phyloP scores from a whole-genome alignment of 2,888 invertebrate species.

The Macrostomum cliftonense region DNA sequence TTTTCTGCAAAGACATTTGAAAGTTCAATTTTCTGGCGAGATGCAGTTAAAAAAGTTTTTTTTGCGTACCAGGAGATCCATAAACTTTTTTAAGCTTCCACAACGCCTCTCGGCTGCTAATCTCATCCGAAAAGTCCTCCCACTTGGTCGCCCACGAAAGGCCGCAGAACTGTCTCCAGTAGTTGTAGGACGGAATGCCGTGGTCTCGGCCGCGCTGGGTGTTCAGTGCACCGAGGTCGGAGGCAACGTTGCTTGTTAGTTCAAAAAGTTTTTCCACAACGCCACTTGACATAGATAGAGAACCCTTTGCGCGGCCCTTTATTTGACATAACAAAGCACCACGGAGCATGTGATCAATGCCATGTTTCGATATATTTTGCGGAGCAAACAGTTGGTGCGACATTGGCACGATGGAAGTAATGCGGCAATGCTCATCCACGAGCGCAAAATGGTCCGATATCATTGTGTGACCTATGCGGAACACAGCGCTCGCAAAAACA shows the following conservation, averaged over 20 bases:
- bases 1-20: too few relatives aligned
- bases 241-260: neutral
- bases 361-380: too few relatives aligned
- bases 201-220: neutral
- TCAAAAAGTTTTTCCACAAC: neutral
- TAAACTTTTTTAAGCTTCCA: neutral
- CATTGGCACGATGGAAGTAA: too few relatives aligned
- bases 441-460: slow-evolving; percentile 11
- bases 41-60: neutral
- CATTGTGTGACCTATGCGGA: slow-evolving; percentile 23
- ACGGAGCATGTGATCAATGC: too few relatives aligned
- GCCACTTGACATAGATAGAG: neutral
- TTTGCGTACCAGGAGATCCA: neutral
- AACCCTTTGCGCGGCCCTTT: too few relatives aligned
- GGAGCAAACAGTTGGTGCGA: too few relatives aligned
- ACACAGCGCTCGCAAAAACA: slow-evolving; percentile 25
- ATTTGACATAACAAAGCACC: too few relatives aligned
- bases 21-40: too few relatives aligned
- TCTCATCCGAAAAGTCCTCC: neutral
- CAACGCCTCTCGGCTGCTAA: neutral
- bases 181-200: neutral
- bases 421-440: too few relatives aligned
- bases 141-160: neutral
- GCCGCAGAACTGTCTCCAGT: neutral
- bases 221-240: neutral